Evolutionary conservation across 2,888 invertebrate genomes (phyloP), one percentile per base, ranked within the genome.

Genomic region (Pammene aurita): DNA sequence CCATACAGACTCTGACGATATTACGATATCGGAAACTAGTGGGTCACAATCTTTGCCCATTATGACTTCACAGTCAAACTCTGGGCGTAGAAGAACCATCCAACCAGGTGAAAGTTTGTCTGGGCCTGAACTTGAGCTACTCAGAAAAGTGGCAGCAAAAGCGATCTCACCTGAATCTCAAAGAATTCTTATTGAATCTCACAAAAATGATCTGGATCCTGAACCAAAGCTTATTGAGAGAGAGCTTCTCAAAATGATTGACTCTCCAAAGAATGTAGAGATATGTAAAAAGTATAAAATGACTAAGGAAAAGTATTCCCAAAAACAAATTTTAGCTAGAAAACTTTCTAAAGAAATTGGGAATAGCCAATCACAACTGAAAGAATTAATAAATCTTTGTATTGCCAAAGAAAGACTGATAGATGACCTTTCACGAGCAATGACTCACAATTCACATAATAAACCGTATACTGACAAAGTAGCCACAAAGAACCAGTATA

Each of bases 361-460:
- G 68, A 93, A 94, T 16, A 94, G 94, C 46, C 94, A 96, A 76
- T 93, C 95, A 72, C 95, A 96, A 80, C 92, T 96, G 5, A 94
- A 94, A 75, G 96, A 96, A 83, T 86, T 96, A 34, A 95, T 96
- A 77, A 94, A 94, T 78, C 93, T 95, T 34, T 93, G 93, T 76
- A 88, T 93, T 77, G 88, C 90, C 0, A 96, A 96, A 84, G 95
- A 96, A 81, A 95, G 95, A 77, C 93, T 96, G 57, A 95, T 96
- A 73, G 94, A 94, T 76, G 96, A 96, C 76, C 90, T 96, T 75
- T 88, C 89, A 1, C 89, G 84, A 80, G 81, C 88, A 57, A 81
- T 88, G 52, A 86, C 84, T 67, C 80, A 85, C 71, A 86, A 81
- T 72, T 81, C 80, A 71, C 87, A 86, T 68, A 89, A 81, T 67